A percentile compares a stretch with the other conserved stretches of the same genome.
Conservation (phyloP, 2,888 invertebrate genomes). For the Spilosoma lubricipeda region DNA sequence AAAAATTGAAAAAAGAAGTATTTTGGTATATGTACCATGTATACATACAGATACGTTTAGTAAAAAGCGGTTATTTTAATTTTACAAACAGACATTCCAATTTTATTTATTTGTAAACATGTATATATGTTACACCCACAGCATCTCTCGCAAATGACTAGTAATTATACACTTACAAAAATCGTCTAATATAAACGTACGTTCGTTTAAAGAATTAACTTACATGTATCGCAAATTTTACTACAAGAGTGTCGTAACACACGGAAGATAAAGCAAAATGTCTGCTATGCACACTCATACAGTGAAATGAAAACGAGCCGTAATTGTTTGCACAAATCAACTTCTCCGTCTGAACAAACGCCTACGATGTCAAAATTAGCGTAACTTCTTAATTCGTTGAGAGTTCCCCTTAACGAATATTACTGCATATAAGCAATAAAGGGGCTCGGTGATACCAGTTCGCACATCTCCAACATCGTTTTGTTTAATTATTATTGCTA, state of each 20-base stretch:
- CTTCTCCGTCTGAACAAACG: slow-evolving; percentile 47
- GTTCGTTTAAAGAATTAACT: background rate
- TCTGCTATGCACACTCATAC: slow-evolving; percentile 41
- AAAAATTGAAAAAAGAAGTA: too few species aligned
- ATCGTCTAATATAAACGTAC: background rate
- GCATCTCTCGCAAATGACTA: background rate
- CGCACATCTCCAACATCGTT: slow-evolving; percentile 78
- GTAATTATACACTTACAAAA: background rate
- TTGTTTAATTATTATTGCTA: slow-evolving; percentile 80
- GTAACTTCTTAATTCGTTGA: slow-evolving; percentile 75
- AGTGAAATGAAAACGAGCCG: slow-evolving; percentile 52
- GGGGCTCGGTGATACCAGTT: slow-evolving; percentile 76
- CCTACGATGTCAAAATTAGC: slow-evolving; percentile 65
- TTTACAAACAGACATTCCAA: too few species aligned
- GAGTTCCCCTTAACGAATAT: slow-evolving; percentile 74
- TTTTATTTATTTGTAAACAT: too few species aligned
- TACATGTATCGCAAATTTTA: background rate
- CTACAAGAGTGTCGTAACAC: background rate
- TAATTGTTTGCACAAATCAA: slow-evolving; percentile 64
- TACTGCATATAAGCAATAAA: slow-evolving; percentile 79
- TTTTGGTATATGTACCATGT: too few species aligned
- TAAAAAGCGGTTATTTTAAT: too few species aligned
- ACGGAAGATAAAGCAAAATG: slow-evolving; percentile 34
- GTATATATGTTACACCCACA: too few species aligned
- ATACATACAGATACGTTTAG: too few species aligned